Percentiles rank a stretch among this genome's conserved stretches.
phyloP scores from a whole-genome alignment of 2,888 invertebrate species.

The Tineola bisselliella region DNA sequence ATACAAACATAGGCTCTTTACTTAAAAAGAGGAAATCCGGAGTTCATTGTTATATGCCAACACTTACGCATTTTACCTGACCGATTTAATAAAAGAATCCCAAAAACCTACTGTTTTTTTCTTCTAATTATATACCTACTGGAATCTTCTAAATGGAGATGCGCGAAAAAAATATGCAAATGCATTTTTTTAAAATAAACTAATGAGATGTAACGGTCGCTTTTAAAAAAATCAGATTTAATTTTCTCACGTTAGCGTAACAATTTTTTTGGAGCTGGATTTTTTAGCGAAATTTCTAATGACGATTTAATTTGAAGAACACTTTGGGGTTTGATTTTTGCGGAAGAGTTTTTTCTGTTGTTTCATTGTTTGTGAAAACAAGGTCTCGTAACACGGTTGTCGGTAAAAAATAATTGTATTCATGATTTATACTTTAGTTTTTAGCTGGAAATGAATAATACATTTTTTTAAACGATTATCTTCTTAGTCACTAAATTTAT shows the following conservation, averaged over 20 bases:
- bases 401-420: slow-evolving; percentile 59
- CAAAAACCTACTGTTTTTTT: slow-evolving; percentile 37
- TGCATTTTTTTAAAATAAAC: slow-evolving; percentile 28
- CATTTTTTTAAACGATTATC: neutral
- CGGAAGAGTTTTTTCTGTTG: slow-evolving; percentile 32
- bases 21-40: slow-evolving; percentile 68
- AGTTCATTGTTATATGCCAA: slow-evolving; percentile 50
- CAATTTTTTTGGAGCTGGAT: slow-evolving; percentile 21
- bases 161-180: slow-evolving; percentile 22
- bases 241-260: slow-evolving; percentile 63
- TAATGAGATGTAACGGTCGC: slow-evolving; percentile 56
- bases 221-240: slow-evolving; percentile 41
- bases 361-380: slow-evolving; percentile 59
- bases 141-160: slow-evolving; percentile 26
- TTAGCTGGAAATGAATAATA: neutral
- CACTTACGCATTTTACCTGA: slow-evolving; percentile 61
- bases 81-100: slow-evolving; percentile 44
- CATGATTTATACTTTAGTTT: slow-evolving; percentile 46
- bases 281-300: slow-evolving; percentile 55
- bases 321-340: slow-evolving; percentile 64
- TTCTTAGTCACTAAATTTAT: too few species aligned
- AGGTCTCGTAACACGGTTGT: slow-evolving; percentile 62
- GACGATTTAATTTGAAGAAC: slow-evolving; percentile 66
- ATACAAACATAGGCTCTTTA: slow-evolving; percentile 55
- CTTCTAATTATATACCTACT: slow-evolving; percentile 53